These are phyloP conservation scores for Tryphoninae sp. DNA, from an alignment of 2,888 invertebrate species.

Conservation along the genomic window DNA sequence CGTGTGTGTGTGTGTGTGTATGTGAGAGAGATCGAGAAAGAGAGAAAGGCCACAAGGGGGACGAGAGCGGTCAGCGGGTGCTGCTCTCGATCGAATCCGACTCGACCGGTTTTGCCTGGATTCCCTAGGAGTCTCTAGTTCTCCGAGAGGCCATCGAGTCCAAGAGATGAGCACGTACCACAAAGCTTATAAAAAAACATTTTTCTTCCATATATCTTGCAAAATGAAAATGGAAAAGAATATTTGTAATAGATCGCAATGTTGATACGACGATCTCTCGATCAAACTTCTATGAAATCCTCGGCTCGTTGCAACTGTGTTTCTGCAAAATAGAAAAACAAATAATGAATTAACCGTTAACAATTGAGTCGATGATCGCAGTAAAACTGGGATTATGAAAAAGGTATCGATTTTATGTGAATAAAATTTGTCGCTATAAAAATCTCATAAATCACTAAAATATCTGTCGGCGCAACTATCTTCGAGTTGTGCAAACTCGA, in stretches of 20 bases:
- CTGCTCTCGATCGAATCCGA: slow-evolving; percentile 75
- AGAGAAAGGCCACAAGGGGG: slow-evolving; percentile 26
- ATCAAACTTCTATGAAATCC: slow-evolving; percentile 11
- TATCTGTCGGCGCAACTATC: no score
- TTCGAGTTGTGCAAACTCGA: no score
- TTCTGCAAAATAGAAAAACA: not conserved
- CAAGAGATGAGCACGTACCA: slow-evolving; percentile 47
- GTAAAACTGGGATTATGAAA: no score
- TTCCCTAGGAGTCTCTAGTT: slow-evolving; percentile 80
- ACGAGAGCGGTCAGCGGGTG: slow-evolving; percentile 64
- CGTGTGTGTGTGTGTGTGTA: slow-evolving; percentile 43
- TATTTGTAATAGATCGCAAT: slow-evolving; percentile 16
- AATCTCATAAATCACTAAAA: no score
- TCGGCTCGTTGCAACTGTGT: not conserved
- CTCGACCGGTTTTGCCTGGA: slow-evolving; percentile 80
- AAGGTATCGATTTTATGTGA: no score
- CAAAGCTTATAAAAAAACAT: slow-evolving; percentile 25
- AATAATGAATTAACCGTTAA: not conserved
- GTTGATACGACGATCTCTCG: slow-evolving; percentile 31
- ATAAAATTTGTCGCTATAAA: no score
- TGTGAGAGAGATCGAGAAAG: slow-evolving; percentile 58
- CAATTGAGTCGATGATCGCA: no score
- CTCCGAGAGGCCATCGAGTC: slow-evolving; percentile 67
- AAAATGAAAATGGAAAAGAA: slow-evolving; percentile 38
- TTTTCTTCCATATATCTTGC: slow-evolving; percentile 38